A percentile compares a stretch with the other conserved stretches of the same genome.
phyloP scores from a whole-genome alignment of 2,113 vertebrate species.

The rat (Rattus norvegicus) region GRCr8 NC_086028.1:37788001-37788500 shows the following conservation, averaged over 20 bases:
- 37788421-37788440: not conserved
- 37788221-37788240: constrained; percentile 85
- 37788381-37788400: constrained; percentile 81
- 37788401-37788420: constrained; percentile 76
- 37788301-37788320: constrained; percentile 76
- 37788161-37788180: constrained; percentile 76
- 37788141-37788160: constrained; percentile 39
- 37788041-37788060: rapidly evolving
- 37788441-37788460: constrained; percentile 15
- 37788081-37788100: not conserved
- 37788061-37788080: rapidly evolving
- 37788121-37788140: constrained; percentile 34
- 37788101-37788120: not conserved
- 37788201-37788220: constrained; percentile 81
- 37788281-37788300: constrained; percentile 84
- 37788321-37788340: constrained; percentile 83
- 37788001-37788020: rapidly evolving
- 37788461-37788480: not conserved
- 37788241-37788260: constrained; percentile 81
- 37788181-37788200: constrained; percentile 86
- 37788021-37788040: not conserved
- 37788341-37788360: constrained; percentile 87
- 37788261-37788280: constrained; percentile 84
- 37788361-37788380: constrained; percentile 82
- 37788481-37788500: not conserved